Conservation (phyloP, 2,797 vertebrate genomes). For the Melanotaenia nigrans region DNA sequence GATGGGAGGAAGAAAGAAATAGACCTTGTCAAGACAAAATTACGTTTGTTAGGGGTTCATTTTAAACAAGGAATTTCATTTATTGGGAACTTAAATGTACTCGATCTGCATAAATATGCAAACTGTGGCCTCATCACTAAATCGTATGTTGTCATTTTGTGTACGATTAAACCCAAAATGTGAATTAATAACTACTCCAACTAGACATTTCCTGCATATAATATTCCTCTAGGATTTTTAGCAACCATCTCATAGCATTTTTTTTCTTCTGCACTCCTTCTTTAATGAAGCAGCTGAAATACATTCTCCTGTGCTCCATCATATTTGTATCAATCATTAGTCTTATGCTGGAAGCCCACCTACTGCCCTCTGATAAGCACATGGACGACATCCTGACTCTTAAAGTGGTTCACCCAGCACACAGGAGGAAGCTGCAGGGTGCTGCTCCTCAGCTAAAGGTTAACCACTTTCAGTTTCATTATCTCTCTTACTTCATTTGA, state of each 20-base stretch:
- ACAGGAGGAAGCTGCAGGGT: slow-evolving; percentile 37
- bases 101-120: too few relatives aligned
- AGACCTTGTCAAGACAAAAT: too few relatives aligned
- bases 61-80: too few relatives aligned
- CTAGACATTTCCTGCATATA: background rate
- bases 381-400: slow-evolving; percentile 10
- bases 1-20: too few relatives aligned
- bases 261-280: background rate
- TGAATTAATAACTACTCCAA: background rate
- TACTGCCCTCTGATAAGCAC: slow-evolving; percentile 1
- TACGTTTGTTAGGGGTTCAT: too few relatives aligned
- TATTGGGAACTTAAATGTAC: too few relatives aligned
- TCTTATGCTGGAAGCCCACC: slow-evolving; percentile 2
- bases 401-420: slow-evolving; percentile 11
- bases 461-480: slow-evolving; percentile 49
- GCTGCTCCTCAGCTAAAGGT: slow-evolving; percentile 52
- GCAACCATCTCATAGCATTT: background rate
- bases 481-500: slow-evolving; percentile 47
- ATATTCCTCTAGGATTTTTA: too few relatives aligned
- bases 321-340: slow-evolving; percentile 1
- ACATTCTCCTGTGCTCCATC: background rate
- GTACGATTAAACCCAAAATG: slow-evolving; percentile 11
- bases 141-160: too few relatives aligned
- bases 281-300: background rate
- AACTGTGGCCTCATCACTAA: too few relatives aligned